A percentile compares a stretch with the other conserved stretches of the same genome.
phyloP scores from a whole-genome alignment of 2,888 invertebrate genomes.

The Sturmia bella region DNA sequence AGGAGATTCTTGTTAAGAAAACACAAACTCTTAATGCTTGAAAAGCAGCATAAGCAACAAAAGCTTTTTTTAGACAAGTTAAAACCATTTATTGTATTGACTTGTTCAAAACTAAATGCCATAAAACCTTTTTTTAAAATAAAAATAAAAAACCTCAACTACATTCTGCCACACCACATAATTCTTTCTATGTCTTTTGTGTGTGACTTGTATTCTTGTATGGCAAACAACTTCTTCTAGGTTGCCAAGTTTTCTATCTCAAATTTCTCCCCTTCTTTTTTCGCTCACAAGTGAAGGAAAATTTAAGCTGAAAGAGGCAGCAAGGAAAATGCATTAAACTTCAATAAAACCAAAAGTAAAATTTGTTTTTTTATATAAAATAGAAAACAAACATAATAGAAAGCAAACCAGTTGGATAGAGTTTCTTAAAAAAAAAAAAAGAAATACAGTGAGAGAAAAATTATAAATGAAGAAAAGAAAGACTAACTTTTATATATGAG shows the following conservation, averaged over 20 bases:
- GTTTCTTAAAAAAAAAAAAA: conserved; percentile 25
- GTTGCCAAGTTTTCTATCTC: conserved; percentile 48
- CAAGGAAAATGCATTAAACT: conserved; percentile 43
- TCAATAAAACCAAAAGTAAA: conserved; percentile 69
- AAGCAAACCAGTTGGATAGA: conserved; percentile 44
- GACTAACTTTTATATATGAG: no score
- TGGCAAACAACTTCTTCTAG: conserved; percentile 40
- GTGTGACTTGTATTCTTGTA: conserved; percentile 31
- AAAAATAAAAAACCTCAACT: conserved; percentile 33
- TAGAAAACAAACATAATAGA: conserved; percentile 32
- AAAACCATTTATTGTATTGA: conserved; percentile 62
- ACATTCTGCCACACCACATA: conserved; percentile 25
- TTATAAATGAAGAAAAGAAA: no score
- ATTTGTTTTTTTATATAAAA: conserved; percentile 34
- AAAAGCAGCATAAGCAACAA: conserved; percentile 4
- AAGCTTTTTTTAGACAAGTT: conserved; percentile 58
- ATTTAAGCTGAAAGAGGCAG: conserved; percentile 22
- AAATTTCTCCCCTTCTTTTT: conserved; percentile 5
- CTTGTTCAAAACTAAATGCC: conserved; percentile 57
- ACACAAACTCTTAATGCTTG: conserved; percentile 3
- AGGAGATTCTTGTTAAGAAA: conserved; percentile 44
- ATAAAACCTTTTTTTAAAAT: conserved; percentile 43
- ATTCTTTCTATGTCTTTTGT: conserved; percentile 25
- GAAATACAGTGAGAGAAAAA: conserved; percentile 14
- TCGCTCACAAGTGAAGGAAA: conserved; percentile 3